These are phyloP conservation scores for Aleiodes sp. DNA, from an alignment of 1,140 invertebrate genomes.

Conservation along the genomic window DNA sequence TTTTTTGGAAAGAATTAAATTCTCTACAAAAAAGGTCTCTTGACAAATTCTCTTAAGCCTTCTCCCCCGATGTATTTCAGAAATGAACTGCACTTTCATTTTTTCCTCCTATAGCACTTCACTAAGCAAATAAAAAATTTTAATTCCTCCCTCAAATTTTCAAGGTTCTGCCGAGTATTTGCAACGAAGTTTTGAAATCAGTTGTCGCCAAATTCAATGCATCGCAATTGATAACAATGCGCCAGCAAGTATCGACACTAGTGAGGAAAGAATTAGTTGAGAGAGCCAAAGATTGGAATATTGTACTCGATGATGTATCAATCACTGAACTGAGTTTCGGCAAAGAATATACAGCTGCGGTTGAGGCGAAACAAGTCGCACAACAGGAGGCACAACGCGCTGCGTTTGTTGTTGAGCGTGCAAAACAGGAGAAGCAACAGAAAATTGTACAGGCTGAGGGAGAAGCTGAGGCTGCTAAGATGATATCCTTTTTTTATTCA, in stretches of 20 bases:
- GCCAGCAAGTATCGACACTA: conserved; percentile 94
- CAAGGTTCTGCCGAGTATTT: conserved; percentile 91
- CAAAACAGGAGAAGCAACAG: conserved; percentile 97
- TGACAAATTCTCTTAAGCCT: too few relatives aligned
- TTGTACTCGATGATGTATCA: conserved; percentile 99
- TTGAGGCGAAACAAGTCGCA: conserved; percentile 99
- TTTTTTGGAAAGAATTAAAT: too few relatives aligned
- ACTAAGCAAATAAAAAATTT: too few relatives aligned
- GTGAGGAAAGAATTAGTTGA: conserved; percentile 95
- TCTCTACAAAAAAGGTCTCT: too few relatives aligned
- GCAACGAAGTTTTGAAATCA: conserved; percentile 98
- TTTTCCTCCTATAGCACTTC: too few relatives aligned
- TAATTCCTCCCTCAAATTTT: conserved; percentile 30
- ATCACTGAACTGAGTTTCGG: conserved; percentile 99
- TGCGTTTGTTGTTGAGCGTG: conserved; percentile 97
- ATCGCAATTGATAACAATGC: conserved; percentile 97
- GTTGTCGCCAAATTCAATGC: conserved; percentile 99
- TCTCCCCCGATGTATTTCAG: too few relatives aligned
- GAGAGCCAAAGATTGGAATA: conserved; percentile 97
- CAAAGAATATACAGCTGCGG: conserved; percentile 99
- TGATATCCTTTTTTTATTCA: conserved; percentile 82
- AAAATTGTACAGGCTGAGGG: conserved; percentile 99
- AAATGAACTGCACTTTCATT: too few relatives aligned
- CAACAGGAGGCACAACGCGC: conserved; percentile 99
- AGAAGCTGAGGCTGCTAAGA: conserved; percentile 98